These are phyloP conservation scores for Nesometra sesokonis DNA, from an alignment of 35 echinoderm and acorn worm species.

Conservation along the genomic window DNA sequence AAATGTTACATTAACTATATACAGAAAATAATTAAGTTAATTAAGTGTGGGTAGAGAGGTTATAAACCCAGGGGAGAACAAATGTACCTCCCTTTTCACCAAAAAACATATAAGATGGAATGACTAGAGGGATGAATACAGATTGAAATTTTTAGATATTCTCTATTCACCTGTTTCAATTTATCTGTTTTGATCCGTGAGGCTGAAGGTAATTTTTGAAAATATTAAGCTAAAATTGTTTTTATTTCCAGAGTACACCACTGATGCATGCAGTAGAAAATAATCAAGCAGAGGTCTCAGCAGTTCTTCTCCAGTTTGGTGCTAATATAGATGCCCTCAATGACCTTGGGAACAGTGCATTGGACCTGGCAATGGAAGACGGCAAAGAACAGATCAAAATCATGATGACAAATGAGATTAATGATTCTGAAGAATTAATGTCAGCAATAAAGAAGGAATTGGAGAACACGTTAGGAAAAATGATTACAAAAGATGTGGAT, in stretches of 20 bases:
- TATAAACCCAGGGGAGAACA: too few relatives aligned
- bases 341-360: constrained; percentile 5
- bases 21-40: too few relatives aligned
- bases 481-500: neutral
- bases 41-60: too few relatives aligned
- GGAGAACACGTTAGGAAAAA: neutral
- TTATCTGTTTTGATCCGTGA: neutral
- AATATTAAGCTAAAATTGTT: too few relatives aligned
- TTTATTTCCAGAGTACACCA: constrained; percentile 26
- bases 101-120: too few relatives aligned
- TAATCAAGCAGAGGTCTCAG: neutral
- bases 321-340: constrained; percentile 15
- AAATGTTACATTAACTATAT: too few relatives aligned
- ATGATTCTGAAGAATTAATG: neutral
- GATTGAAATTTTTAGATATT: too few relatives aligned
- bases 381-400: neutral
- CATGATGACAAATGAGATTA: neutral
- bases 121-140: too few relatives aligned
- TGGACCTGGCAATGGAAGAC: constrained; percentile 13
- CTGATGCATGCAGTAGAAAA: constrained; percentile 32
- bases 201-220: too few relatives aligned
- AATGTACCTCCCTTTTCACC: too few relatives aligned
- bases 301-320: constrained; percentile 31
- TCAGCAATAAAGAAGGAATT: neutral
- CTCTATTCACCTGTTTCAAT: too few relatives aligned